phyloP scores from a whole-genome alignment of 2,113 vertebrate species.

The Neotoma lepida region DNA sequence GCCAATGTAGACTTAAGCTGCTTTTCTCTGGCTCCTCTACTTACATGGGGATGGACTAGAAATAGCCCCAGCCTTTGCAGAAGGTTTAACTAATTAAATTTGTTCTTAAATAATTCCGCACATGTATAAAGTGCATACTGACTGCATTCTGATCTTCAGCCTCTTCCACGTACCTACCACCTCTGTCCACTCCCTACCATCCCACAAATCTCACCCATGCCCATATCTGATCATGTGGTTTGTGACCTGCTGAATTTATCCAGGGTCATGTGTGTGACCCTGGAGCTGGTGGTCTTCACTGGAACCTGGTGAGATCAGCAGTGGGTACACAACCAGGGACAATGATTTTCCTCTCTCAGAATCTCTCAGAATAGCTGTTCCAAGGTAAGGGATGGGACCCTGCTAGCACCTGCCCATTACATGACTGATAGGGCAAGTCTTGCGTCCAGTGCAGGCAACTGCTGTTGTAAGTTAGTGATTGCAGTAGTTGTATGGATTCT shows the following conservation, averaged over 20 bases:
- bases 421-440: not conserved
- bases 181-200: not conserved
- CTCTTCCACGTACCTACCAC: not conserved
- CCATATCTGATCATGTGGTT: not conserved
- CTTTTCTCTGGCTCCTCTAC: too few species aligned
- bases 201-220: too few species aligned
- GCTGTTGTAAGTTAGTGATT: not conserved
- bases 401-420: not conserved
- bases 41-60: too few species aligned
- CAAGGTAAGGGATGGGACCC: not conserved
- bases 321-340: not conserved
- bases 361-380: not conserved
- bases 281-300: not conserved
- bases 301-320: too few species aligned
- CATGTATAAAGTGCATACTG: not conserved
- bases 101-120: not conserved
- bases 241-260: not conserved
- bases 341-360: too few species aligned
- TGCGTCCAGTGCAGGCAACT: not conserved
- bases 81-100: not conserved
- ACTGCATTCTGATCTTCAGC: not conserved
- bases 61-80: too few species aligned
- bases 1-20: too few species aligned
- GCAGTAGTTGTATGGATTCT: not conserved
- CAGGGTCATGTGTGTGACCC: not conserved